These are phyloP conservation scores for Mastomys coucha DNA, from an alignment of 2,113 vertebrate species.

Conservation along the genomic window DNA sequence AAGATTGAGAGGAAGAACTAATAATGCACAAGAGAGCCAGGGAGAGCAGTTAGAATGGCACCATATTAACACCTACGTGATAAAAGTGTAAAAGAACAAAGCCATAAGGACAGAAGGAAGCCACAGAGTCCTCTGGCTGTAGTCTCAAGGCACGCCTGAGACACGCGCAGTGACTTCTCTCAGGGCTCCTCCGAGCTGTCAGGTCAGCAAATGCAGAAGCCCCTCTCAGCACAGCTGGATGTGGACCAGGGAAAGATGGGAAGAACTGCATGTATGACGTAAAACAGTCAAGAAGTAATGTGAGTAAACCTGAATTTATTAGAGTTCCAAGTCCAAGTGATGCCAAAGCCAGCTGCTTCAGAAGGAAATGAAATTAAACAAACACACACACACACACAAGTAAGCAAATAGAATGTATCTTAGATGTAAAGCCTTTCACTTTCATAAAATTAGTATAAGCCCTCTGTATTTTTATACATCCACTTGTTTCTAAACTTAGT, in stretches of 20 bases:
- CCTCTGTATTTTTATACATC: not conserved
- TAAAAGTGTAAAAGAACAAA: not conserved
- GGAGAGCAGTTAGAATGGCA: not conserved
- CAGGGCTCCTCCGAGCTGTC: not conserved
- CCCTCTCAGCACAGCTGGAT: not conserved
- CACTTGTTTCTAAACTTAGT: constrained; percentile 20
- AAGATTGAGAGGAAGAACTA: not conserved
- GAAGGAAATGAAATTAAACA: not conserved
- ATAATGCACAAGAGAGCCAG: not conserved
- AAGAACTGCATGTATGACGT: not conserved
- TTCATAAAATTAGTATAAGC: not conserved
- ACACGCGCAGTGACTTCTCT: not conserved
- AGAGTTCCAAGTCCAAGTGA: not conserved
- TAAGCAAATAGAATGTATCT: not conserved
- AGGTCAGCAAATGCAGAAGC: not conserved
- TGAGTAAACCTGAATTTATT: not conserved
- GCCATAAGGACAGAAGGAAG: not conserved
- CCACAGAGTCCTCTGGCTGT: not conserved
- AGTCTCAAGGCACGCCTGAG: not conserved
- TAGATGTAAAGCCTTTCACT: not conserved
- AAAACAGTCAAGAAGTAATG: not conserved
- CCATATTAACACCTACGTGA: not conserved
- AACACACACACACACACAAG: too few species aligned
- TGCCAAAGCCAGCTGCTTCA: not conserved
- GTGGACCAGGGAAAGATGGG: rapidly evolving